Conservation (phyloP, 92 coral and sea anemone genomes). For the Paragorgia papillata region DNA sequence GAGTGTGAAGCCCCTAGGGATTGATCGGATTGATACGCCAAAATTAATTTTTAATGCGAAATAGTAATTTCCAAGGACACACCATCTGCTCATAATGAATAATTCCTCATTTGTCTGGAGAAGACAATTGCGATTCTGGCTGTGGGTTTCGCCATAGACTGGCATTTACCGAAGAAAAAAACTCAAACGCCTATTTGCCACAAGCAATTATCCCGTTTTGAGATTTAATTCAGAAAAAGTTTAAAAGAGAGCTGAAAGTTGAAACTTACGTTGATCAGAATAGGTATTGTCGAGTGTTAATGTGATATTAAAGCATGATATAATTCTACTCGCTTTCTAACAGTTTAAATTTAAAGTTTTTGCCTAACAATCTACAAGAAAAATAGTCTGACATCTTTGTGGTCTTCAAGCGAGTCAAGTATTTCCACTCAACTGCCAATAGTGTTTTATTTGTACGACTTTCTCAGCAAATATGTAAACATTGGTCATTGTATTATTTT, state of each 20-base stretch:
- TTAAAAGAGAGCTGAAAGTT: background rate
- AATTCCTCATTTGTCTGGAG: background rate
- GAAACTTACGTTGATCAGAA: background rate
- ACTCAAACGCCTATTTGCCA: too few relatives aligned
- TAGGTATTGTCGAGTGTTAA: background rate
- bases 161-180: too few relatives aligned
- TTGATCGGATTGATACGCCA: background rate
- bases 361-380: too few relatives aligned
- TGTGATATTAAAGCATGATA: too few relatives aligned
- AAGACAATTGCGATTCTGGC: background rate
- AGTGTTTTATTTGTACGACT: background rate
- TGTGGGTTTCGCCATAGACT: too few relatives aligned
- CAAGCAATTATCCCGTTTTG: background rate
- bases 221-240: background rate
- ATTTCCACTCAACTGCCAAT: too few relatives aligned
- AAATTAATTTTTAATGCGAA: constrained; percentile 1
- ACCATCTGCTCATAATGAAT: background rate
- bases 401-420: too few relatives aligned
- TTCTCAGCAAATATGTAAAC: background rate
- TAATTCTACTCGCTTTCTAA: too few relatives aligned
- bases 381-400: background rate
- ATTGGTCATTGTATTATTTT: background rate
- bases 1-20: background rate
- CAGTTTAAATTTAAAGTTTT: too few relatives aligned
- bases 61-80: too few relatives aligned